Conservation (phyloP, 2,888 invertebrate genomes). For the Eupeodes latifasciatus region DNA sequence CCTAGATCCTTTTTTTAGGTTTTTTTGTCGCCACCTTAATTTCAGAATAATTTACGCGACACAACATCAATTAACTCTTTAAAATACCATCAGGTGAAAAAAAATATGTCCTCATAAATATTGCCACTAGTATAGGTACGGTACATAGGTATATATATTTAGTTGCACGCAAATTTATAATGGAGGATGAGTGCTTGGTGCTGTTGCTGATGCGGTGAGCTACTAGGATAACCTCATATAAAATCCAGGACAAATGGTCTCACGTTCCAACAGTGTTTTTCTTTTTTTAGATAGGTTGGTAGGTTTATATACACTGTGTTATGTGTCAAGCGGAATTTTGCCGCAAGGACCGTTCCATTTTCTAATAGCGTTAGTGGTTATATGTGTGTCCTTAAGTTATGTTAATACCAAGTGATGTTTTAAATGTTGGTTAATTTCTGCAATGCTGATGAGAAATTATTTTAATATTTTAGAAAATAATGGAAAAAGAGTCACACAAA, state of each 20-base stretch:
- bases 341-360: constrained; percentile 36
- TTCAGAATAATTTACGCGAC: constrained; percentile 84
- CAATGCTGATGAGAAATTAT: constrained; percentile 18
- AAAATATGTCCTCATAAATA: constrained; percentile 69
- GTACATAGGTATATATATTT: no score
- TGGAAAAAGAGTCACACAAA: no score
- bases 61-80: constrained; percentile 84
- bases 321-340: constrained; percentile 71
- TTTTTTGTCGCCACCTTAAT: constrained; percentile 81
- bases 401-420: constrained; percentile 66
- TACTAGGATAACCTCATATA: constrained; percentile 73
- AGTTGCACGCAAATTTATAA: constrained; percentile 68
- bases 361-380: constrained; percentile 54
- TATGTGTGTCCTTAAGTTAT: constrained; percentile 21
- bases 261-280: constrained; percentile 39
- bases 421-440: constrained; percentile 55
- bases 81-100: constrained; percentile 81
- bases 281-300: background rate
- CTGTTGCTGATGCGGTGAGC: constrained; percentile 71
- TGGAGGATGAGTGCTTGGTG: constrained; percentile 45
- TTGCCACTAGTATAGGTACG: constrained; percentile 43
- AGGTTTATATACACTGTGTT: constrained; percentile 40
- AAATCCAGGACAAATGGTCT: constrained; percentile 70
- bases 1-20: constrained; percentile 37
- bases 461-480: background rate